phyloP scores from a whole-genome alignment of 2,797 vertebrate genomes.

The Carcharodon carcharias region DNA sequence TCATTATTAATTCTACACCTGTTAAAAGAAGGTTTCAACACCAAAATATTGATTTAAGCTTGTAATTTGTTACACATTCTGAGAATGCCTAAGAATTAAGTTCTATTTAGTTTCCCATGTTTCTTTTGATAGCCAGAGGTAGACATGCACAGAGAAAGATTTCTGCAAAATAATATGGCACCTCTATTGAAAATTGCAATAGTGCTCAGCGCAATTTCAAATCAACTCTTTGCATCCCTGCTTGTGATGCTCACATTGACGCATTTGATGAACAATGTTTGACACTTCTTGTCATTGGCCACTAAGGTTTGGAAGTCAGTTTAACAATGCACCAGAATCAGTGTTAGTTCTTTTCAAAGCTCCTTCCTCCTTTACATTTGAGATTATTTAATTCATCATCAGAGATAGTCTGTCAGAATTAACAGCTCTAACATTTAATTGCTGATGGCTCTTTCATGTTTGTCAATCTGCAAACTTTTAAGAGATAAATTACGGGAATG shows the following conservation, averaged over 20 bases:
- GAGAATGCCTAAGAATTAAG: neutral
- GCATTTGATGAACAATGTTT: neutral
- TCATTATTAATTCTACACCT: neutral
- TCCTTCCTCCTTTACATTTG: neutral
- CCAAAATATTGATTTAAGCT: neutral
- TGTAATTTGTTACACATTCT: slow-evolving; percentile 21
- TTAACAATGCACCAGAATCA: neutral
- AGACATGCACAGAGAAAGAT: neutral
- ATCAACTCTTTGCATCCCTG: neutral
- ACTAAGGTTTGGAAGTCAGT: neutral
- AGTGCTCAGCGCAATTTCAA: neutral
- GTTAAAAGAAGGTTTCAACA: slow-evolving; percentile 12
- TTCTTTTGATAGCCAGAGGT: neutral
- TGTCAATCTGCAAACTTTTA: neutral
- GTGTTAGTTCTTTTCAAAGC: neutral
- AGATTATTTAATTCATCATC: neutral
- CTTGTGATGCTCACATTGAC: neutral
- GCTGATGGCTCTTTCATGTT: neutral
- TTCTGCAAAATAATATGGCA: neutral
- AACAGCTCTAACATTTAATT: neutral
- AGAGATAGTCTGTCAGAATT: neutral
- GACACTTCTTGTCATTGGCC: neutral
- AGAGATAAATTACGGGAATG: neutral
- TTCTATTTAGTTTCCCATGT: neutral
- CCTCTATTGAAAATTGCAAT: neutral